Conservation (phyloP, 2,888 invertebrate genomes). For the Melitaea athalia region DNA sequence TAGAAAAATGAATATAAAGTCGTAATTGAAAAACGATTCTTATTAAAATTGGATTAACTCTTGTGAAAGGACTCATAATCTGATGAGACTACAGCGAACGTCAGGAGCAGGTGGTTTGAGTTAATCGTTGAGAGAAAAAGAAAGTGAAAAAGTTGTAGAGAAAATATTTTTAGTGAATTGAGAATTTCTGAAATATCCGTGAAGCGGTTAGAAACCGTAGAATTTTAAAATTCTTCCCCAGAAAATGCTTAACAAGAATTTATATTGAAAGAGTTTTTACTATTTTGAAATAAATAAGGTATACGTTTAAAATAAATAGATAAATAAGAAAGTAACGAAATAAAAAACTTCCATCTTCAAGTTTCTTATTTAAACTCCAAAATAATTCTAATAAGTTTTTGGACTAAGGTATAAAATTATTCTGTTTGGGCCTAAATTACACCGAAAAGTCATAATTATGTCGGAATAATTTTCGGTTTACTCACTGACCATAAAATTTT, state of each 20-base stretch:
- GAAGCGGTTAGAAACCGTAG: neutral
- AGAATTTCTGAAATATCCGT: neutral
- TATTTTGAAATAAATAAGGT: neutral
- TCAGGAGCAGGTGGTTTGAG: constrained; percentile 5
- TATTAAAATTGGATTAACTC: neutral
- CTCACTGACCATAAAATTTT: no score
- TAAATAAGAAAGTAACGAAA: no score
- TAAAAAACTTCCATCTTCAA: no score
- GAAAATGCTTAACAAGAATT: neutral
- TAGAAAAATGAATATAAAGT: neutral
- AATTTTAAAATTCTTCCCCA: neutral
- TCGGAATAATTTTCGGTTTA: no score
- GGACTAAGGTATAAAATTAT: no score
- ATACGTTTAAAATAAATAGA: no score
- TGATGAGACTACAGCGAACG: constrained; percentile 7
- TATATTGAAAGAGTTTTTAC: neutral
- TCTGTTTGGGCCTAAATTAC: no score
- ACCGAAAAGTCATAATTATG: no score
- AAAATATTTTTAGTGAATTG: neutral
- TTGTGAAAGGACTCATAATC: constrained; percentile 1
- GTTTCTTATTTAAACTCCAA: no score
- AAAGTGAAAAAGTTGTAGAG: neutral
- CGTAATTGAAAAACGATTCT: neutral
- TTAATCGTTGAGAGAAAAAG: neutral
- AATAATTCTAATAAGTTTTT: no score